These are phyloP conservation scores for Ivindomyrus marchei DNA, from an alignment of 2,113 vertebrate genomes.

Conservation along the genomic window DNA sequence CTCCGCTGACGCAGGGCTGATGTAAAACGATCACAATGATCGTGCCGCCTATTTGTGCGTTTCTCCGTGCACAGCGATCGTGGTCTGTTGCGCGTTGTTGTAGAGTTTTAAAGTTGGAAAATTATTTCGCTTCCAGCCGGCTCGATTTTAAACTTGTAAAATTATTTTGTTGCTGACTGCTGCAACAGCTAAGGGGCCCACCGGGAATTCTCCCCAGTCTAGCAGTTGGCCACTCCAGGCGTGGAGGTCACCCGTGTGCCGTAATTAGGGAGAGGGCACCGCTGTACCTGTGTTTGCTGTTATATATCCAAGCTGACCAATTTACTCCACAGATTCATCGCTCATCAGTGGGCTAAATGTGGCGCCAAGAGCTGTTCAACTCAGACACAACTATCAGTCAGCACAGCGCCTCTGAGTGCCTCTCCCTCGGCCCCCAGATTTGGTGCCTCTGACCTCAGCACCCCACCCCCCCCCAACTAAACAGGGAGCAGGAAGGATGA, in stretches of 20 bases:
- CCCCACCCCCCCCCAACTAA: neutral
- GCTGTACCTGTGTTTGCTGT: neutral
- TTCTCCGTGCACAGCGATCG: neutral
- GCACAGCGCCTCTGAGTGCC: neutral
- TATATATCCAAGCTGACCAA: neutral
- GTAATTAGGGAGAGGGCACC: neutral
- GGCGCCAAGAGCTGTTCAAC: neutral
- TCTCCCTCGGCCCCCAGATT: neutral
- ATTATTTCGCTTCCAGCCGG: neutral
- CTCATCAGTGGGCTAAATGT: neutral
- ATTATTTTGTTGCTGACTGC: neutral
- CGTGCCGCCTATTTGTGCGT: neutral
- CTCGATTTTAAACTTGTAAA: too few relatives aligned
- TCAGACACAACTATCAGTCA: conserved; percentile 19
- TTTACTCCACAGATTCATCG: neutral
- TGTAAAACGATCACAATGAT: too few relatives aligned
- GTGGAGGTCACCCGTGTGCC: neutral
- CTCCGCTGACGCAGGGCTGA: neutral
- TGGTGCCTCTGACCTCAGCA: neutral
- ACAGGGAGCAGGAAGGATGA: neutral
- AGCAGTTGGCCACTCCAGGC: neutral
- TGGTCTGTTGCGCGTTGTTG: neutral
- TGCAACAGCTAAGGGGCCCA: neutral
- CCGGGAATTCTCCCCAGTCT: neutral
- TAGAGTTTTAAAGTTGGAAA: neutral